Percentiles rank a stretch among this genome's conserved stretches.
phyloP scores from a whole-genome alignment of 1,140 invertebrate species.

The Drosophila gunungcola region DNA sequence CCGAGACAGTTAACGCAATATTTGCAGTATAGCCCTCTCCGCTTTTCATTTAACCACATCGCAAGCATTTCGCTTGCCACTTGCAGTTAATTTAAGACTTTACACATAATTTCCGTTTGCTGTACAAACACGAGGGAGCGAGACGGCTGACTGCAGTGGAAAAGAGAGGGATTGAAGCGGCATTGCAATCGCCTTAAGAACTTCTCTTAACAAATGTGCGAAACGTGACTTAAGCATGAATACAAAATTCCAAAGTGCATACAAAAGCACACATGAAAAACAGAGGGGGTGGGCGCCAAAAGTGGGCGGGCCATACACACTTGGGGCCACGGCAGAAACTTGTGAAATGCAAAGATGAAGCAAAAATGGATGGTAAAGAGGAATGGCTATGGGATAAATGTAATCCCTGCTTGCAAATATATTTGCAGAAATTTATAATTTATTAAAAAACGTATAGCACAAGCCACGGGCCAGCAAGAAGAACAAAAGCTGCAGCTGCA shows the following conservation, averaged over 20 bases:
- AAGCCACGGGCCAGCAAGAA: conserved; percentile 70
- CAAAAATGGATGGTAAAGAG: conserved; percentile 12
- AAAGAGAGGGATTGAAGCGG: not conserved
- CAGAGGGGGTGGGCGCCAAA: not conserved
- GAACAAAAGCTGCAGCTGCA: conserved; percentile 42
- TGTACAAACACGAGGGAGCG: conserved; percentile 16
- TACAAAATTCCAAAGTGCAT: conserved; percentile 76
- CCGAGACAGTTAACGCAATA: conserved; percentile 15
- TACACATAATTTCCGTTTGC: conserved; percentile 57
- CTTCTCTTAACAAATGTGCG: conserved; percentile 80
- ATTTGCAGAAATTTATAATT: conserved; percentile 82
- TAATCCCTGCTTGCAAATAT: conserved; percentile 81
- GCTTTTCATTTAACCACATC: conserved; percentile 5
- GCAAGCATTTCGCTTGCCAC: conserved; percentile 36
- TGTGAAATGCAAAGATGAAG: conserved; percentile 68
- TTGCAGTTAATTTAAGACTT: conserved; percentile 77
- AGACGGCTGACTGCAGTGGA: not conserved
- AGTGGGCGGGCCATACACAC: conserved; percentile 47
- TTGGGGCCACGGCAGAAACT: conserved; percentile 65
- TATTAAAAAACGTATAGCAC: conserved; percentile 79
- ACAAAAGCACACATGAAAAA: conserved; percentile 64
- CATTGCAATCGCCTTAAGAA: conserved; percentile 77
- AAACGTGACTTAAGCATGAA: conserved; percentile 80
- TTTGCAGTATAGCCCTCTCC: not conserved
- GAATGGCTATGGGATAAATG: conserved; percentile 57